phyloP scores from a whole-genome alignment of 2,797 vertebrate species.

The Myiotriccus ornatus region DNA sequence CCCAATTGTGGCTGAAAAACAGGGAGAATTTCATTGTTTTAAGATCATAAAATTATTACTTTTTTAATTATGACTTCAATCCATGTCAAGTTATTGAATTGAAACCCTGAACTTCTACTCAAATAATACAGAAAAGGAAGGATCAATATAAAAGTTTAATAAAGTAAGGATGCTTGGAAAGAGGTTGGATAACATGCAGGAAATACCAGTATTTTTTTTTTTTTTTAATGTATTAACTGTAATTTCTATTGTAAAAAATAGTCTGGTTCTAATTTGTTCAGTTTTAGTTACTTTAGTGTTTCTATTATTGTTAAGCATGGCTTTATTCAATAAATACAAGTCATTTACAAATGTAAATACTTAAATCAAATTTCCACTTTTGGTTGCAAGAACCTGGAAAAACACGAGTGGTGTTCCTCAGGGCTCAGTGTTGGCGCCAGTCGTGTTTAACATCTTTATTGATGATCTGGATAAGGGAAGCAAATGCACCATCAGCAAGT shows the following conservation, averaged over 20 bases:
- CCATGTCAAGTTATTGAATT: neutral
- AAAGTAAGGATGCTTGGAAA: neutral
- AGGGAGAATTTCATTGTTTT: neutral
- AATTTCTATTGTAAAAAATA: neutral
- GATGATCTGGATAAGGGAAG: neutral
- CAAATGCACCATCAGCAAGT: neutral
- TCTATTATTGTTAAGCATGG: neutral
- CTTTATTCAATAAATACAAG: neutral
- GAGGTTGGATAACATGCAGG: neutral
- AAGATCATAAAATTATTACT: neutral
- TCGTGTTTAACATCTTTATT: neutral
- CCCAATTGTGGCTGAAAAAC: neutral
- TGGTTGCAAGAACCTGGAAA: neutral
- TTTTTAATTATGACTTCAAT: neutral
- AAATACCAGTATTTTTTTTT: neutral
- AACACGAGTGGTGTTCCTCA: neutral
- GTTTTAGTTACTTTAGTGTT: neutral
- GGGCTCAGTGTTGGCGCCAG: neutral
- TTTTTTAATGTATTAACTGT: neutral
- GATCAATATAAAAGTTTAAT: neutral
- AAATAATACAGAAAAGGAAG: neutral
- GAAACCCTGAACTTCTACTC: neutral
- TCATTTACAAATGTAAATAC: neutral
- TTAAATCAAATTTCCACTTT: neutral
- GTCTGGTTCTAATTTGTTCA: neutral